phyloP scores from a whole-genome alignment of 1,140 invertebrate genomes.

The Diplogasteroides magnus region DNA sequence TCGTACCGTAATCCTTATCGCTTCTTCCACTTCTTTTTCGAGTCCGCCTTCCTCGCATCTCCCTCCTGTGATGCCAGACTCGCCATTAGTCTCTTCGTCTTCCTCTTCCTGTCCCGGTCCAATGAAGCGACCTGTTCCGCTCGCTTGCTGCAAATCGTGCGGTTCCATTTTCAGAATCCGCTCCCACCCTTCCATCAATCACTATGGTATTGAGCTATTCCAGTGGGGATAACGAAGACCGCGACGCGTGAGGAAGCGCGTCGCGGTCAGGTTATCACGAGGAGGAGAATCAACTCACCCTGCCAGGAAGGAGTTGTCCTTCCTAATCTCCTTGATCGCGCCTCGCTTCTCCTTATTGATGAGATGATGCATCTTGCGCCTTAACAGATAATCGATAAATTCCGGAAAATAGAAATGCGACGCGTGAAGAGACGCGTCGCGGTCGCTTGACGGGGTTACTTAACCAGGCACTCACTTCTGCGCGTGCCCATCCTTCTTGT shows the following conservation, averaged over 20 bases:
- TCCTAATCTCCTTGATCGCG: slow-evolving; percentile 33
- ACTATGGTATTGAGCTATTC: too few species aligned
- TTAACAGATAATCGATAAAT: not conserved
- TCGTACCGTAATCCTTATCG: too few species aligned
- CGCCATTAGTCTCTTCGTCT: slow-evolving; percentile 30
- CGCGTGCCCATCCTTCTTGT: not conserved
- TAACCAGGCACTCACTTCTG: too few species aligned
- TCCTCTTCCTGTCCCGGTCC: slow-evolving; percentile 26
- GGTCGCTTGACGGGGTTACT: too few species aligned
- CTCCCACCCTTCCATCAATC: too few species aligned
- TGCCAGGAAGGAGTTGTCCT: slow-evolving; percentile 28
- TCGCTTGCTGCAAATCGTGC: slow-evolving; percentile 26
- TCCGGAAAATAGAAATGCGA: not conserved
- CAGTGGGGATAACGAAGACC: too few species aligned
- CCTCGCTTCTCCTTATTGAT: slow-evolving; percentile 32
- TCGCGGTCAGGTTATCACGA: too few species aligned
- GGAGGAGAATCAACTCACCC: slow-evolving; percentile 1
- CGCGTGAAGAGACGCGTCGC: too few species aligned
- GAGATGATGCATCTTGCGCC: slow-evolving; percentile 21
- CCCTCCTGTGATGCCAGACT: slow-evolving; percentile 26
- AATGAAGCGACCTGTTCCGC: slow-evolving; percentile 2
- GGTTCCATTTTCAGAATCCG: too few species aligned
- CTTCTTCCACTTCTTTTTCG: slow-evolving; percentile 20
- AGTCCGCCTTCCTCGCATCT: slow-evolving; percentile 18
- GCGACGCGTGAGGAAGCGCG: not conserved